These are phyloP conservation scores for Chroicocephalus ridibundus DNA, from an alignment of 2,113 vertebrate species.

Conservation along the genomic window DNA sequence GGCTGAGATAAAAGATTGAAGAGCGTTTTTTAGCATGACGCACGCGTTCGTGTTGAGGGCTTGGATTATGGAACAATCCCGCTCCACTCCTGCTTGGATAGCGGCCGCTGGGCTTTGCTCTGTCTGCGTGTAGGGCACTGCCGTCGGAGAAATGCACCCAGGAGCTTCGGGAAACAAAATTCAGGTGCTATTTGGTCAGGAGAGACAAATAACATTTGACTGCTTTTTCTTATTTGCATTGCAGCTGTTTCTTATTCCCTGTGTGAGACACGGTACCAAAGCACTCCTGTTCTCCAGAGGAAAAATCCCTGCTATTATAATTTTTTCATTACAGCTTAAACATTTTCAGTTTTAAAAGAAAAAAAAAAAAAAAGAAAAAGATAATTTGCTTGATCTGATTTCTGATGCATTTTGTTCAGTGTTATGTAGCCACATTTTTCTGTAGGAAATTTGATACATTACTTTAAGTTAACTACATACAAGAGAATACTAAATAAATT, in stretches of 20 bases:
- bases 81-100: fast-evolving
- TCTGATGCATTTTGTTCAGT: conserved; percentile 42
- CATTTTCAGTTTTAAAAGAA: conserved; percentile 30
- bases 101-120: neutral
- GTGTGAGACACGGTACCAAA: fast-evolving
- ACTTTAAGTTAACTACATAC: conserved; percentile 69
- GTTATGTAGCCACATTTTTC: conserved; percentile 4
- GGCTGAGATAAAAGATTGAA: neutral
- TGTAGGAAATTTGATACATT: conserved; percentile 53
- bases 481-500: conserved; percentile 65
- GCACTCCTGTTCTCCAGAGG: neutral
- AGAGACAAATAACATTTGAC: neutral
- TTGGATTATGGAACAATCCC: neutral
- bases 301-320: neutral
- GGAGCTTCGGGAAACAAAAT: neutral
- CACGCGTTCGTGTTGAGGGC: fast-evolving
- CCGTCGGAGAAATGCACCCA: neutral
- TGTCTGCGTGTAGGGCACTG: fast-evolving
- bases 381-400: conserved; percentile 51
- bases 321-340: conserved; percentile 43
- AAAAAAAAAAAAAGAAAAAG: neutral
- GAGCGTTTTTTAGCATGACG: fast-evolving
- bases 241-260: neutral
- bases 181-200: neutral
- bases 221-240: neutral